A percentile compares a stretch with the other conserved stretches of the same genome.
Conservation (phyloP, 2,113 vertebrate species). For the Cinclus cinclus region DNA sequence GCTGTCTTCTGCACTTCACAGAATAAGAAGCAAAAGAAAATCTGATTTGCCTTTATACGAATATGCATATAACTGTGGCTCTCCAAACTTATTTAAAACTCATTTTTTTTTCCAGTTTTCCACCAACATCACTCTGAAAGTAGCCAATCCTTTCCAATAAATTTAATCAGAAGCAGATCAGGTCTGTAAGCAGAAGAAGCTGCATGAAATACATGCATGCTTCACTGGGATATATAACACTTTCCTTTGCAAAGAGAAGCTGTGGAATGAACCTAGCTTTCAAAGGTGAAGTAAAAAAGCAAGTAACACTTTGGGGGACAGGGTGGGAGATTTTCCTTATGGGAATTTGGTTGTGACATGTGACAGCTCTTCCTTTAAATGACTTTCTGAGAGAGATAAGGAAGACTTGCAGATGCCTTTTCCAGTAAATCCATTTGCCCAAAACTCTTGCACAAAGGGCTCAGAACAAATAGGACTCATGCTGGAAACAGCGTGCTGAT, state of each 20-base stretch:
- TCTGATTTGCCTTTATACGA: background rate
- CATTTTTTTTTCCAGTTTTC: background rate
- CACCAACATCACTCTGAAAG: background rate
- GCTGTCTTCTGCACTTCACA: background rate
- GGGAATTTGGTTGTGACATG: background rate
- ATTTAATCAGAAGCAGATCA: background rate
- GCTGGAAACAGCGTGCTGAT: background rate
- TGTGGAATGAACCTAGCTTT: background rate
- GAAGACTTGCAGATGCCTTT: background rate
- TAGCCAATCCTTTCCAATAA: background rate
- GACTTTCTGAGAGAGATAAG: background rate
- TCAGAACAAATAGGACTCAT: background rate
- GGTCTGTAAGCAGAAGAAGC: background rate
- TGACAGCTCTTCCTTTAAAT: background rate
- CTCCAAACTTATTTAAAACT: background rate
- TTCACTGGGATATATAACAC: background rate
- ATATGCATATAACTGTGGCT: background rate
- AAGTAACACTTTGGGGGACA: background rate
- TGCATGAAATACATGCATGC: fast-evolving
- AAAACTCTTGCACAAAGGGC: background rate
- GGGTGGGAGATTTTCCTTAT: background rate
- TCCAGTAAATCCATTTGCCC: background rate
- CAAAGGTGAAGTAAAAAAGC: background rate
- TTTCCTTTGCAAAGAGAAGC: background rate
- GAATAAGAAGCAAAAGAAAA: background rate